Evolutionary conservation across 2,888 invertebrate species (phyloP).

Genomic region (Platynereis dumerilii): DNA sequence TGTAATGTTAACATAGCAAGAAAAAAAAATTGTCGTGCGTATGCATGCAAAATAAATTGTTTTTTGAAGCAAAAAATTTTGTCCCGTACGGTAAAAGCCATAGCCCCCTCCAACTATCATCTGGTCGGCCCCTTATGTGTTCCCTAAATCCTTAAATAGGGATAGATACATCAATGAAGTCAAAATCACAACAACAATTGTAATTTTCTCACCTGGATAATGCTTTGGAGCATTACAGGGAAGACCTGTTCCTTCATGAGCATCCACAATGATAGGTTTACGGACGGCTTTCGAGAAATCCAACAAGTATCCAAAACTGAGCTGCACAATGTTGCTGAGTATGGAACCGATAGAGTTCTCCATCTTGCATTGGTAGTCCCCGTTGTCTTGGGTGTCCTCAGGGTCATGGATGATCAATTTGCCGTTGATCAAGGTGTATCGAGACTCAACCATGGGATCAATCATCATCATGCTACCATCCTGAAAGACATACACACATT

Average conservation of each 20-base stretch:
- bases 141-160: no score
- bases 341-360: slow-evolving; percentile 49
- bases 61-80: no score
- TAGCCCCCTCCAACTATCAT: no score
- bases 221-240: slow-evolving; percentile 77
- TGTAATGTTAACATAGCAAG: no score
- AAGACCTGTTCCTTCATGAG: slow-evolving; percentile 47
- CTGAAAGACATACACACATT: no score
- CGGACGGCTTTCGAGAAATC: slow-evolving; percentile 55
- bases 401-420: slow-evolving; percentile 50
- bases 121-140: no score
- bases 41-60: no score
- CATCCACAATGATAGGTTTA: slow-evolving; percentile 45
- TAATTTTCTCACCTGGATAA: slow-evolving; percentile 75
- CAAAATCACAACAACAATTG: no score
- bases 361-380: slow-evolving; percentile 52
- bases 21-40: no score
- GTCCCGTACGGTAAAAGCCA: no score
- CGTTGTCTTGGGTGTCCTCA: slow-evolving; percentile 42
- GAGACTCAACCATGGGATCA: slow-evolving; percentile 12
- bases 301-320: slow-evolving; percentile 53
- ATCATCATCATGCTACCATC: slow-evolving; percentile 4
- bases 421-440: slow-evolving; percentile 53
- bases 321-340: slow-evolving; percentile 41
- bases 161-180: no score